Evolutionary conservation across 2,797 vertebrate genomes (phyloP), one percentile per base, ranked within the genome.

Genomic region (Taeniopygia guttata): DNA sequence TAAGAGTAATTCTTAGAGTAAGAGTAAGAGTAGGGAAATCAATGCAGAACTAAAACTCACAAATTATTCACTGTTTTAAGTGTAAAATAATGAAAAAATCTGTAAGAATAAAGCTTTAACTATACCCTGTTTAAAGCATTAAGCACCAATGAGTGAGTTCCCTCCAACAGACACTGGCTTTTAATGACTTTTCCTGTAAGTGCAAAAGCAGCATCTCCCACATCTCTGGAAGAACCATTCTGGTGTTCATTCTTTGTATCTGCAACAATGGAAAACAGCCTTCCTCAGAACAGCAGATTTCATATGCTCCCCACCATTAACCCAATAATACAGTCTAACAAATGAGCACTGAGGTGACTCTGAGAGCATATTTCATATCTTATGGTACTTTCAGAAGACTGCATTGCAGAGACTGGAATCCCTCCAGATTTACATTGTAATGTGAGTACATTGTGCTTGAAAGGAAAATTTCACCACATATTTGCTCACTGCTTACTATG

Each of bases 111-210:
- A 77, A 64, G 22, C 19, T 62, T 91, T 75, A 64, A 79, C 93
- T 90, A 21, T 98, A 99, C 99, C 98, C 98, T 98, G 96, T 99
- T 99, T 89, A 99, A 98, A 82, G 98, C 98, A 54, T 97, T 98
- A 80, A 99, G 98, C 95, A 98, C 98, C 52, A 99, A 94, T 0
- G 98, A 97, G 85, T 99, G 99, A 83, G 98, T 98, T 87, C 98
- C 98, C 92, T 99, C 99, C 91, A 98, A 93, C 48, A 99, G 98
- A 96, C 98, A 99, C 68, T 99, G 99, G 94, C 98, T 99, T 95
- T 98, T 99, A 95, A 99, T 97, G 64, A 98, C 97, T 96, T 97
- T 98, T 86, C 98, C 95, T 6, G 98, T 98, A 62, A 98, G 97
- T 15, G 96, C 97, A 89, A 97, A 97, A 93, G 98, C 98, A 2